Conservation (phyloP, 2,888 invertebrate species). For the Conomelus anceps region DNA sequence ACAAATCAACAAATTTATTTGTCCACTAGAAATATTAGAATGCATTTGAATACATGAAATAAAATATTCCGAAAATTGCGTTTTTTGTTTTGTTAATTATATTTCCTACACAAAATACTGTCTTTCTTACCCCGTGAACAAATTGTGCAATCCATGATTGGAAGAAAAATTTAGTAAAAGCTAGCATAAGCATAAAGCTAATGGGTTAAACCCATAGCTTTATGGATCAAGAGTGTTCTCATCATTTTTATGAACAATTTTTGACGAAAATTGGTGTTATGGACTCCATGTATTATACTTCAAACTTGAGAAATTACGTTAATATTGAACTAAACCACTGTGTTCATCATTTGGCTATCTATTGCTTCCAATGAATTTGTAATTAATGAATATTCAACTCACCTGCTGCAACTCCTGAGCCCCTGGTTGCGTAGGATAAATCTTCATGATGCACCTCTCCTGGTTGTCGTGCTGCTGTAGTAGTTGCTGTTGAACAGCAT, state of each 20-base stretch:
- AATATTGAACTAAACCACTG: background rate
- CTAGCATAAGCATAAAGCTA: too few species aligned
- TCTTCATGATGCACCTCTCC: constrained; percentile 27
- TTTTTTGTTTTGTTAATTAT: too few species aligned
- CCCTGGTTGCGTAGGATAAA: constrained; percentile 28
- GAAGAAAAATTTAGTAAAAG: too few species aligned
- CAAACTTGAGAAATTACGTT: background rate
- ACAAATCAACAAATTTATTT: too few species aligned
- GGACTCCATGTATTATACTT: background rate
- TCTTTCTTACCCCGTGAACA: too few species aligned
- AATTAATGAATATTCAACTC: background rate
- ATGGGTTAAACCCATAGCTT: background rate
- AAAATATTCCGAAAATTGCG: too few species aligned
- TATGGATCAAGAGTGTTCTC: background rate
- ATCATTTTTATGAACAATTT: background rate
- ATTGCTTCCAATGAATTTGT: too few species aligned
- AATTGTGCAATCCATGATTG: too few species aligned
- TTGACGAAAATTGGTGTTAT: background rate
- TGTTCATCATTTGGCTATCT: background rate
- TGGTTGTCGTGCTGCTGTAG: constrained; percentile 29
- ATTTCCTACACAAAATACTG: too few species aligned
- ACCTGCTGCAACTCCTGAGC: background rate
- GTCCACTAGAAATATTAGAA: too few species aligned
- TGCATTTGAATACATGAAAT: too few species aligned
- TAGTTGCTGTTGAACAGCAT: constrained; percentile 30